A percentile compares a stretch with the other conserved stretches of the same genome.
phyloP scores from a whole-genome alignment of 2,888 invertebrate species.

The Macrophya annulata region DNA sequence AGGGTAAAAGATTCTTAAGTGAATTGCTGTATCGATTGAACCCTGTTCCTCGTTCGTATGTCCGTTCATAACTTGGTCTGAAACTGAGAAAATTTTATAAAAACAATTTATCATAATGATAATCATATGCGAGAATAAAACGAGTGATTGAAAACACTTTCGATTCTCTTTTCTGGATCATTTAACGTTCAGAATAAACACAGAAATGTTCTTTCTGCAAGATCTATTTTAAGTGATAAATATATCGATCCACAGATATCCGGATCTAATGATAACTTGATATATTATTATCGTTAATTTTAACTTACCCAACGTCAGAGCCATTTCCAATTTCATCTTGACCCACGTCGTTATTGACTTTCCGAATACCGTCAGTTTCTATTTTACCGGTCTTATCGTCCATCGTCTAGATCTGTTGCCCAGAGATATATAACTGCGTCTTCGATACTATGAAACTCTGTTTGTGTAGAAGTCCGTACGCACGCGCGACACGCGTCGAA shows the following conservation, averaged over 20 bases:
- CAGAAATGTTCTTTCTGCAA: background rate
- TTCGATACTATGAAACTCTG: background rate
- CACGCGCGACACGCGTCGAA: background rate
- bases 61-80: background rate
- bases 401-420: background rate
- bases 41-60: conserved; percentile 64
- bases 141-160: background rate
- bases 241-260: background rate
- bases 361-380: background rate
- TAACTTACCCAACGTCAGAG: background rate
- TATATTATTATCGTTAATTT: background rate
- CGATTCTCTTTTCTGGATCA: background rate
- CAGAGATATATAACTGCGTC: background rate
- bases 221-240: background rate
- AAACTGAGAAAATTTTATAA: background rate
- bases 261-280: background rate
- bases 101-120: background rate
- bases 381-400: background rate
- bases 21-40: conserved; percentile 70
- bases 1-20: conserved; percentile 72
- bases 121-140: background rate
- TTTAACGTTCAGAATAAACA: background rate
- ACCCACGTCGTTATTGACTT: background rate
- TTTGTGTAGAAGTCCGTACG: background rate
- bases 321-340: background rate